Evolutionary conservation across 1,140 invertebrate species (phyloP).

Genomic region (Pseudachorutes palmiensis): DNA sequence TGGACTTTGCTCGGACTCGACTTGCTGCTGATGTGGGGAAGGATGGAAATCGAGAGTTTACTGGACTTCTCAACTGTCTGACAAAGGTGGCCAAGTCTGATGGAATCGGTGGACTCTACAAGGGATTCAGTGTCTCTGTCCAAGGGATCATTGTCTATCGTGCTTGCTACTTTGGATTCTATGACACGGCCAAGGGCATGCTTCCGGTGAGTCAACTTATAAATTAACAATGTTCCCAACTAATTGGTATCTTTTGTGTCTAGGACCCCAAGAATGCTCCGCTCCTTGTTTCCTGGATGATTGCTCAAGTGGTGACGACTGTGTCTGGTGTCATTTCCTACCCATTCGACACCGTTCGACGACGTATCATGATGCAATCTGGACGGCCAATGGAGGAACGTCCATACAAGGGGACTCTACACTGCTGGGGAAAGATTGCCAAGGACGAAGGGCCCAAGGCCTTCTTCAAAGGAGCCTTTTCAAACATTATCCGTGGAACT

Average conservation of each 20-base stretch:
- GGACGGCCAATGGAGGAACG: neutral
- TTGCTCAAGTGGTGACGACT: constrained; percentile 80
- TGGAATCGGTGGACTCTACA: constrained; percentile 76
- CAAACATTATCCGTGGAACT: constrained; percentile 67
- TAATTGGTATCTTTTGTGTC: neutral
- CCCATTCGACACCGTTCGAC: constrained; percentile 87
- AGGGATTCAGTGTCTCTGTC: constrained; percentile 86
- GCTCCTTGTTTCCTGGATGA: constrained; percentile 73
- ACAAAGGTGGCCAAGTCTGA: constrained; percentile 79
- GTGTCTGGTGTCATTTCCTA: constrained; percentile 81
- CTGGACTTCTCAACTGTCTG: constrained; percentile 76
- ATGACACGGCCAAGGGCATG: constrained; percentile 82
- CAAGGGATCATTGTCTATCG: constrained; percentile 82
- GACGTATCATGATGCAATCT: constrained; percentile 55
- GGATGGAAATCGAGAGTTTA: constrained; percentile 71
- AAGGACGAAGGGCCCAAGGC: constrained; percentile 56
- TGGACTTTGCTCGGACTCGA: constrained; percentile 90
- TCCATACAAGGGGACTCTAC: constrained; percentile 10
- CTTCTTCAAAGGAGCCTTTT: constrained; percentile 76
- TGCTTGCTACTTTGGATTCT: constrained; percentile 90
- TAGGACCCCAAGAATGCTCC: constrained; percentile 70
- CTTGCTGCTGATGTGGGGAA: constrained; percentile 79
- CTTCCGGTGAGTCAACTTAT: constrained; percentile 42
- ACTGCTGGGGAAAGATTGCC: constrained; percentile 14
- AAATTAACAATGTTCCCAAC: neutral